Base-by-base conservation (phyloP, 2,888 invertebrate species). In the Melieria omissa region DNA sequence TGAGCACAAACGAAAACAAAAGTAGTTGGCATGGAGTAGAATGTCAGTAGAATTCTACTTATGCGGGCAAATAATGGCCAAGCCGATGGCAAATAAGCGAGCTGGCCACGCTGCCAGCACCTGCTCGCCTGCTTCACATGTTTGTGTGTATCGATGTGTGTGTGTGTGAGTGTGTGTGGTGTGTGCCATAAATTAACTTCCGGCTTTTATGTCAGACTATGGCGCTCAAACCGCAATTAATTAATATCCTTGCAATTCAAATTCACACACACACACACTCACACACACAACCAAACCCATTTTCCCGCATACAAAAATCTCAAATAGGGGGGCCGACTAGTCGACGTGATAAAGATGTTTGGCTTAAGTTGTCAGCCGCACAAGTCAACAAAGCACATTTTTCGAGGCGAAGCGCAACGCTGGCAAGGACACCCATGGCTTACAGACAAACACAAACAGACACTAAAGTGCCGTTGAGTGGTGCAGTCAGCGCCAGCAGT, bases 181-280 rank as follows among this genome's bases (percentile, higher is more conserved):
- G 47, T 44, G 47, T 62, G 63, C 47, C 52, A 64, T 64, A 54
- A 54, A 54, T 42, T 52, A 45, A 46, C 55, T 55, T 65, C 45
- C 55, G 45, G 29, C 54, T 29, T 29, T 29, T 29, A 29, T 65
- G 46, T 4, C 45, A 57, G 55, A 55, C 65, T 65, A 65, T 65
- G 46, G 55, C 54, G 46, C 54, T 55, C 29, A 45, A 65, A 65
- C 65, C 65, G 55, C 55, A 65, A 65, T 65, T 65, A 65, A 65
- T 65, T 65, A 65, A 65, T 65, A 65, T 55, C 47, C 55, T 14
- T 49, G n/a, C 29, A 29, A 60, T 44, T 61, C 14, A 69, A 57
- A 65, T 44, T 12, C 44, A 61, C 16, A 47, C 49, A 66, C 5
- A 47, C 29, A 67, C 10, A 71, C 60, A 49, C 6, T 45, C 57